Percentiles rank a stretch among this genome's conserved stretches.
These are phyloP conservation scores for Pseudochirops cupreus DNA, from an alignment of 2,797 vertebrate genomes.

Conservation along the genomic window DNA sequence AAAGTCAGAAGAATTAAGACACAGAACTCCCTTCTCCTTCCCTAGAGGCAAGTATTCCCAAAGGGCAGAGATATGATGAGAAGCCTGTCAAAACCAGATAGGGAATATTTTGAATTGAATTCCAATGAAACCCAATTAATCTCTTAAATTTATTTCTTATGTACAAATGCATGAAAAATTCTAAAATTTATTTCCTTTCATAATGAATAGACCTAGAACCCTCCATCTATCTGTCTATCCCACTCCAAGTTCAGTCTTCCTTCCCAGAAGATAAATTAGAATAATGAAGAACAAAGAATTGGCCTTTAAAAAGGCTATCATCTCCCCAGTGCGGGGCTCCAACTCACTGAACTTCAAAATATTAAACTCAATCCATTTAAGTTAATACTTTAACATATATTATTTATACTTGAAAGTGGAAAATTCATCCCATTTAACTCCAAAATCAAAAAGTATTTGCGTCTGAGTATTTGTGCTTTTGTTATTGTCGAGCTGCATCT, in stretches of 20 bases:
- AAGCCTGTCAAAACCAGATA: background rate
- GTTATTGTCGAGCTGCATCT: no score
- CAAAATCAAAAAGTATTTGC: no score
- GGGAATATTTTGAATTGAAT: background rate
- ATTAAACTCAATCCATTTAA: background rate
- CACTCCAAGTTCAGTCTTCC: background rate
- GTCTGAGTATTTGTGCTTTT: no score
- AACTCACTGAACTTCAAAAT: background rate
- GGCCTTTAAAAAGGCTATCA: background rate
- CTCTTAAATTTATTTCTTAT: background rate
- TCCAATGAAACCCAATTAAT: background rate
- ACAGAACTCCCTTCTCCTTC: background rate
- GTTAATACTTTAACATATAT: background rate
- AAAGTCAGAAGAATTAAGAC: background rate
- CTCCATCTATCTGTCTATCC: no score
- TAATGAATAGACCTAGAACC: background rate
- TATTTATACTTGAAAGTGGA: no score
- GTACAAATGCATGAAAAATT: background rate
- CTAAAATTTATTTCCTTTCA: background rate
- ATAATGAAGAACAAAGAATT: background rate
- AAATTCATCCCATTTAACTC: no score
- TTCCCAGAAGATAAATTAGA: background rate
- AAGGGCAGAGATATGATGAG: background rate
- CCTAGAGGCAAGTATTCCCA: background rate
- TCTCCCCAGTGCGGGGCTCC: background rate